Conservation (phyloP, 2,797 vertebrate species). For the Melanotaenia trifasciata region DNA sequence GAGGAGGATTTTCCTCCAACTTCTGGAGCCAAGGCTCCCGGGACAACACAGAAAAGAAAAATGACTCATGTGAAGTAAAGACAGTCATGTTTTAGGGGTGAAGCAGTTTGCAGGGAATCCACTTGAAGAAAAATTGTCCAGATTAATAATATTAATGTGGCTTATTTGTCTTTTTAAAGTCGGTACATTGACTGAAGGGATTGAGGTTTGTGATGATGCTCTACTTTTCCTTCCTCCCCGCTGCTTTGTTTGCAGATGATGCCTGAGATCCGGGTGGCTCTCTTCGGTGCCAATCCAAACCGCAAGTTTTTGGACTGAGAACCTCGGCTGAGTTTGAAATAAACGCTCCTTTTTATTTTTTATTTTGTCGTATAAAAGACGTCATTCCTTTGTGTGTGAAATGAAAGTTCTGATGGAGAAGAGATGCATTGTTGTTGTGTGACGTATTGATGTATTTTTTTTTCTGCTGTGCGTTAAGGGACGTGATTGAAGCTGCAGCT, state of each 20-base stretch:
- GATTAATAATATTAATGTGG: slow-evolving; percentile 20
- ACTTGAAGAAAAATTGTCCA: slow-evolving; percentile 5
- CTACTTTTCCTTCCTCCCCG: background rate
- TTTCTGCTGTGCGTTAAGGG: slow-evolving; percentile 64
- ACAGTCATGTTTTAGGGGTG: too few species aligned
- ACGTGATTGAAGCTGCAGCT: slow-evolving; percentile 29
- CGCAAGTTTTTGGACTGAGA: slow-evolving; percentile 95
- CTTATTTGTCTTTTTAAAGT: slow-evolving; percentile 79
- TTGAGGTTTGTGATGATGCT: slow-evolving; percentile 93
- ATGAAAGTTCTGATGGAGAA: slow-evolving; percentile 58
- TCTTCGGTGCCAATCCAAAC: slow-evolving; percentile 94
- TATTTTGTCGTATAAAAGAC: slow-evolving; percentile 68
- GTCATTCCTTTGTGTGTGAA: slow-evolving; percentile 74
- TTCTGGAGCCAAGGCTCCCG: background rate
- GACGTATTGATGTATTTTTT: slow-evolving; percentile 70
- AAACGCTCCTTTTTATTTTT: slow-evolving; percentile 56
- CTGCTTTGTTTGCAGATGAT: slow-evolving; percentile 88
- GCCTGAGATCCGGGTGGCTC: slow-evolving; percentile 93
- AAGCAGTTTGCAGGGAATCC: slow-evolving; percentile 9
- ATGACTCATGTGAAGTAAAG: background rate
- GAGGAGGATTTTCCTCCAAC: background rate
- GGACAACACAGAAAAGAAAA: background rate
- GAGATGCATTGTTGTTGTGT: slow-evolving; percentile 69
- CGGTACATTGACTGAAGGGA: slow-evolving; percentile 94
- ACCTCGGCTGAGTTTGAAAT: slow-evolving; percentile 4